A percentile compares a stretch with the other conserved stretches of the same genome.
Evolutionary conservation across 2,888 invertebrate species (phyloP).

Genomic region (Oscheius myriophilus): DNA sequence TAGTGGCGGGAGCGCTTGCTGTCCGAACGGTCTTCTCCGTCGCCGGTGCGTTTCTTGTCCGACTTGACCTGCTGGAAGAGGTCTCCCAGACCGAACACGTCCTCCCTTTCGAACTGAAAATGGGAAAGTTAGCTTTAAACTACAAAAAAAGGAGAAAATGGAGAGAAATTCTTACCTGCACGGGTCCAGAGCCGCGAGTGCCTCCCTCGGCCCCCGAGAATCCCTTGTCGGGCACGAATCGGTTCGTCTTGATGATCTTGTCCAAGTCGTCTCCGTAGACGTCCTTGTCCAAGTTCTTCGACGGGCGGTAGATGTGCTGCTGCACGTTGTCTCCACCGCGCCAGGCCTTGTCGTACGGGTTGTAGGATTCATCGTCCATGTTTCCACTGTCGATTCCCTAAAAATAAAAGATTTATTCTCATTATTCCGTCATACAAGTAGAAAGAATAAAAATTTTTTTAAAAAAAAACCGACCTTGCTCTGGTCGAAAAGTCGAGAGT

Average conservation of each 20-base stretch:
- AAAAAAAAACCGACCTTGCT: constrained; percentile 71
- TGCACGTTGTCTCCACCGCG: constrained; percentile 87
- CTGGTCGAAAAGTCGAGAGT: constrained; percentile 93
- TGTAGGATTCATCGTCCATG: constrained; percentile 92
- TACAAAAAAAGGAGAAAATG: constrained; percentile 34
- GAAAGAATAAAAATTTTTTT: background rate
- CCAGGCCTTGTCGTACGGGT: constrained; percentile 98
- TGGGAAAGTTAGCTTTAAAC: constrained; percentile 70
- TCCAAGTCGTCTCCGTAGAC: constrained; percentile 90
- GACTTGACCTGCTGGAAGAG: constrained; percentile 94
- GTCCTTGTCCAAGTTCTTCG: constrained; percentile 85
- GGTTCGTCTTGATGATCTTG: constrained; percentile 85
- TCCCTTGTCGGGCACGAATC: constrained; percentile 96
- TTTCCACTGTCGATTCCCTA: constrained; percentile 87
- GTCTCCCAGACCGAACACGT: constrained; percentile 97
- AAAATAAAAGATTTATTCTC: constrained; percentile 28
- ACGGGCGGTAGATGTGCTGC: constrained; percentile 88
- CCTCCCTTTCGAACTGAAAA: constrained; percentile 76
- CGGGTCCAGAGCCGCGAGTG: constrained; percentile 84
- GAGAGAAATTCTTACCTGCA: constrained; percentile 76
- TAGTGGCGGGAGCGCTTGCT: constrained; percentile 26
- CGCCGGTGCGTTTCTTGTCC: constrained; percentile 72
- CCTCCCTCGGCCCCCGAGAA: constrained; percentile 82
- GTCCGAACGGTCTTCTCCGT: constrained; percentile 35
- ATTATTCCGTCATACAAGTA: background rate